Percentiles rank a stretch among this genome's conserved stretches.
Conservation (phyloP, 1,140 invertebrate species). For the Zophobas morio region DNA sequence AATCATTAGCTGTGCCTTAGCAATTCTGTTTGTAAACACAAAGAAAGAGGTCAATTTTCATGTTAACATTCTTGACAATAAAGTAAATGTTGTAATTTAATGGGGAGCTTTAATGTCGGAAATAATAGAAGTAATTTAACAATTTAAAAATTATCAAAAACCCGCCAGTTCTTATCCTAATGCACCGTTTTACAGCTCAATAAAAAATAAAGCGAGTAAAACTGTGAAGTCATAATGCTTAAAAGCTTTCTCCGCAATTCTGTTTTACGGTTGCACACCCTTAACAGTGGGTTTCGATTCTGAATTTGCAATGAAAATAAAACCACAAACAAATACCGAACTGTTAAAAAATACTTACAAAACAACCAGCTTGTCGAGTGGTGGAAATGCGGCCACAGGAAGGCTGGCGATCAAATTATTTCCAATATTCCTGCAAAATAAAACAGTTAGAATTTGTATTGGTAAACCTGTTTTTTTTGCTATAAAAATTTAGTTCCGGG, state of each 20-base stretch:
- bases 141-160: conserved; percentile 22
- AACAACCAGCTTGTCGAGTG: conserved; percentile 74
- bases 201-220: conserved; percentile 32
- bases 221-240: conserved; percentile 38
- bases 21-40: too few species aligned
- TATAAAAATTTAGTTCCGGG: conserved; percentile 6
- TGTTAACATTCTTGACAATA: too few species aligned
- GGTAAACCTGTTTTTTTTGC: neutral
- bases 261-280: conserved; percentile 8
- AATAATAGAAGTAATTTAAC: conserved; percentile 7
- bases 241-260: conserved; percentile 19
- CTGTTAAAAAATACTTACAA: conserved; percentile 73
- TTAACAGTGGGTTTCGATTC: neutral
- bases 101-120: neutral
- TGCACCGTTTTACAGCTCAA: conserved; percentile 10
- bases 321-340: conserved; percentile 38
- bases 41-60: too few species aligned
- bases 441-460: conserved; percentile 1
- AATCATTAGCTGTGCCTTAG: too few species aligned
- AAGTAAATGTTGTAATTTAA: too few species aligned
- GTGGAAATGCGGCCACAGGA: conserved; percentile 74
- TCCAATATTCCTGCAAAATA: conserved; percentile 77
- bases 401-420: conserved; percentile 77
- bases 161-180: conserved; percentile 7
- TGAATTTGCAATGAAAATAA: neutral